Evolutionary conservation across 2,113 vertebrate genomes (phyloP).

Genomic region (Tupaia chinensis): DNA sequence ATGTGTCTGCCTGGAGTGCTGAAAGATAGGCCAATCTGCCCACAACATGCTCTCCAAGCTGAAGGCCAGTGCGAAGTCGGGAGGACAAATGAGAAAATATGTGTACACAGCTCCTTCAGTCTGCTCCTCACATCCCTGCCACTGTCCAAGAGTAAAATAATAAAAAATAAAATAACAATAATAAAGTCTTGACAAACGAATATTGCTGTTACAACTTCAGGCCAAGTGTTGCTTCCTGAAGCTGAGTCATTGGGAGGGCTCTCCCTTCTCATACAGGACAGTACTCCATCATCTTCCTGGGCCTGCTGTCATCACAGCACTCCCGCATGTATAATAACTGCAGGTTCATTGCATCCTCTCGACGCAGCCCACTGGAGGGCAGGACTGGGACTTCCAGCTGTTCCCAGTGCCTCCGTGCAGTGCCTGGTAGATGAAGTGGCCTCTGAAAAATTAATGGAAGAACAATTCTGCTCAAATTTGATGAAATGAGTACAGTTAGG

Average conservation of each 20-base stretch:
- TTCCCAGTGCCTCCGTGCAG: background rate
- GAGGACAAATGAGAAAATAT: background rate
- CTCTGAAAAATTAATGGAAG: background rate
- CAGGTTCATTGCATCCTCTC: too few relatives aligned
- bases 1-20: background rate
- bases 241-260: background rate
- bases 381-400: background rate
- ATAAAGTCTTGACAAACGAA: background rate
- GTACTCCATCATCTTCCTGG: accelerated
- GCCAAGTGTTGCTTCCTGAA: background rate
- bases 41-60: background rate
- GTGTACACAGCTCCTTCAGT: too few relatives aligned
- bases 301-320: background rate
- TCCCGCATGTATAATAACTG: accelerated
- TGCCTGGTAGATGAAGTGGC: background rate
- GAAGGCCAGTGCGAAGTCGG: background rate
- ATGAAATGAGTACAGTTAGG: background rate
- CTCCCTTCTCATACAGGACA: accelerated
- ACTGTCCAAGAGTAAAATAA: background rate
- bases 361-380: background rate
- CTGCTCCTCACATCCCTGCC: background rate
- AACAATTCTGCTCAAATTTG: background rate
- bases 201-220: background rate
- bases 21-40: conserved; percentile 37
- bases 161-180: background rate